Percentiles rank a stretch among this genome's conserved stretches.
Conservation (phyloP, 2,888 invertebrate species). For the Drosophila parthenogenetica region DNA sequence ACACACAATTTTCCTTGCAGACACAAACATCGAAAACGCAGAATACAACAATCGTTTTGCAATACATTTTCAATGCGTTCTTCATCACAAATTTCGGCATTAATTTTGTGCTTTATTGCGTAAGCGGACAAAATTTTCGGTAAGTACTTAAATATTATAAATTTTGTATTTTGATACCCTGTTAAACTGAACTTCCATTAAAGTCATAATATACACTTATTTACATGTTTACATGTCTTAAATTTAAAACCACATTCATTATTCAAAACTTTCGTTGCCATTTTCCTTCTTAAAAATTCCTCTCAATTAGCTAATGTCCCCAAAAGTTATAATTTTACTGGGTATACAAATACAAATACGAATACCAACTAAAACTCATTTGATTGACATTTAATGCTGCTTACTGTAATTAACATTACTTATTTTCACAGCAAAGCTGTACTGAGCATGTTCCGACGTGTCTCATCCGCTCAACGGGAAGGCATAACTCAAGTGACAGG, state of each 20-base stretch:
- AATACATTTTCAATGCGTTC: slow-evolving; percentile 89
- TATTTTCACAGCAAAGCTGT: slow-evolving; percentile 82
- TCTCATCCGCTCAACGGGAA: slow-evolving; percentile 79
- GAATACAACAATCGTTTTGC: slow-evolving; percentile 86
- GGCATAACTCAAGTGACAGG: slow-evolving; percentile 85
- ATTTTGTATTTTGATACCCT: slow-evolving; percentile 3
- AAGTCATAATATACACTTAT: too few relatives aligned
- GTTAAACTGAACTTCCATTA: not conserved
- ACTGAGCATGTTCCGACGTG: slow-evolving; percentile 83
- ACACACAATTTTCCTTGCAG: slow-evolving; percentile 66
- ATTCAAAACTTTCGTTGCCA: not conserved
- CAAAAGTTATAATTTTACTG: not conserved
- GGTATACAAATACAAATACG: slow-evolving; percentile 2
- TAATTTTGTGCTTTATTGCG: slow-evolving; percentile 93
- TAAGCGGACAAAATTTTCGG: slow-evolving; percentile 92
- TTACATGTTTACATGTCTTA: not conserved
- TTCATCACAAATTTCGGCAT: slow-evolving; percentile 94
- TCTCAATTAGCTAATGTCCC: not conserved
- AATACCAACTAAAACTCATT: not conserved
- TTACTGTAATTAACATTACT: slow-evolving; percentile 22
- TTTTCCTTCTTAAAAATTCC: not conserved
- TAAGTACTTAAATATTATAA: slow-evolving; percentile 77
- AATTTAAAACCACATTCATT: not conserved
- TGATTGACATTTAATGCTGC: slow-evolving; percentile 14
- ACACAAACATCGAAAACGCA: slow-evolving; percentile 82